A percentile compares a stretch with the other conserved stretches of the same genome.
phyloP scores from a whole-genome alignment of 2,888 invertebrate species.

The Dolichomitus sp. region DNA sequence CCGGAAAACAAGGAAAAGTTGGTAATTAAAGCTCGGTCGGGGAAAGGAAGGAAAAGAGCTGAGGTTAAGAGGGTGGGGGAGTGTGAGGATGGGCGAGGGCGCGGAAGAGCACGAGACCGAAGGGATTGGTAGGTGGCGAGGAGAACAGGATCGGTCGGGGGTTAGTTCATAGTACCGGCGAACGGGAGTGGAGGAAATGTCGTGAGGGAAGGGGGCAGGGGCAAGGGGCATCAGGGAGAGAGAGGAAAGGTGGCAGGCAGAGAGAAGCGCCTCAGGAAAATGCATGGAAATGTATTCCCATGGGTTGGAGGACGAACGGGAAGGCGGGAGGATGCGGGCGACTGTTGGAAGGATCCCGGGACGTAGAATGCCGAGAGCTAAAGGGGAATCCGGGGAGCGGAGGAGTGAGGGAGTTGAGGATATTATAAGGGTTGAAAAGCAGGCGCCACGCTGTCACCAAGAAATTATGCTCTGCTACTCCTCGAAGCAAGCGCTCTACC shows the following conservation, averaged over 20 bases:
- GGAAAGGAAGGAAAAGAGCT: conserved; percentile 51
- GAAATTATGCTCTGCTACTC: conserved; percentile 83
- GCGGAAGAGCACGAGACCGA: conserved; percentile 54
- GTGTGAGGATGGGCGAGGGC: conserved; percentile 45
- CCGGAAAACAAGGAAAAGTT: conserved; percentile 81
- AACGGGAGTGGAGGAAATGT: conserved; percentile 41
- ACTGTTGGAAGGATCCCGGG: conserved; percentile 62
- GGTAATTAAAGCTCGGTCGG: conserved; percentile 80
- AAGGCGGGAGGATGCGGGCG: conserved; percentile 62
- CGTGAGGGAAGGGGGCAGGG: conserved; percentile 57
- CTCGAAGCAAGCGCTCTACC: conserved; percentile 60
- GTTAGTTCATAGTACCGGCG: conserved; percentile 67
- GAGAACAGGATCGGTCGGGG: conserved; percentile 64
- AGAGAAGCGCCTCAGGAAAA: conserved; percentile 80
- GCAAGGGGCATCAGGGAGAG: conserved; percentile 65
- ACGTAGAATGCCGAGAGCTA: conserved; percentile 67
- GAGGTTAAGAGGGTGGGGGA: conserved; percentile 56
- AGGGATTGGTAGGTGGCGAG: conserved; percentile 63
- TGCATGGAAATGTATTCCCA: conserved; percentile 85
- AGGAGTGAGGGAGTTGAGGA: conserved; percentile 77
- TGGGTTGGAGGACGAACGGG: conserved; percentile 61
- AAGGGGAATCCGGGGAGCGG: conserved; percentile 36
- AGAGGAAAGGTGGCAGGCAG: conserved; percentile 55
- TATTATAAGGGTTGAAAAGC: conserved; percentile 85
- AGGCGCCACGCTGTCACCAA: conserved; percentile 82